These are phyloP conservation scores for Coregonus ussuriensis DNA, from an alignment of 2,797 vertebrate genomes.

Conservation along the genomic window DNA sequence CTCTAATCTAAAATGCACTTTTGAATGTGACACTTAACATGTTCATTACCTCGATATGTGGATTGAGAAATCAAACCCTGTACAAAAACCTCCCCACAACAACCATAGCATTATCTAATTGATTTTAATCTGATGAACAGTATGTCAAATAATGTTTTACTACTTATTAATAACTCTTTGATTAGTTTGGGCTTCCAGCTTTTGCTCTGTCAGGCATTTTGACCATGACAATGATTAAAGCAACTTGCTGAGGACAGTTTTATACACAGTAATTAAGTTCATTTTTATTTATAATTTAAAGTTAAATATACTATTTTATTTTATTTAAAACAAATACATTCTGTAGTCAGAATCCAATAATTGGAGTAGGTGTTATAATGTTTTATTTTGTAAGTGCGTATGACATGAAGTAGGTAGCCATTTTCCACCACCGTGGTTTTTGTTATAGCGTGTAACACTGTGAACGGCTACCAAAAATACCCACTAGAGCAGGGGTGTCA, in stretches of 20 bases:
- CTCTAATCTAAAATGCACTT: no score
- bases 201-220: neutral
- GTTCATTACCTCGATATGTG: no score
- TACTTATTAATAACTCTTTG: no score
- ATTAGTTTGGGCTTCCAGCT: no score
- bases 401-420: neutral
- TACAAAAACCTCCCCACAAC: no score
- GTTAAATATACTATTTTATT: neutral
- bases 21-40: no score
- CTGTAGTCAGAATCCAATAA: neutral
- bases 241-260: neutral
- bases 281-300: neutral
- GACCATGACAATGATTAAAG: neutral
- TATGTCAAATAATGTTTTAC: no score
- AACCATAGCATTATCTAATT: no score
- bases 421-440: constrained; percentile 16
- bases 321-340: neutral
- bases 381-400: neutral
- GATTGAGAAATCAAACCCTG: no score
- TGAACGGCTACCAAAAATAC: neutral
- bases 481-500: no score
- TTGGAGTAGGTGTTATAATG: neutral
- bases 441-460: constrained; percentile 21
- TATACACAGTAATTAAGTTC: no score
- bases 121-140: no score